Conservation (phyloP, 1,140 invertebrate genomes). For the Euwallacea similis region DNA sequence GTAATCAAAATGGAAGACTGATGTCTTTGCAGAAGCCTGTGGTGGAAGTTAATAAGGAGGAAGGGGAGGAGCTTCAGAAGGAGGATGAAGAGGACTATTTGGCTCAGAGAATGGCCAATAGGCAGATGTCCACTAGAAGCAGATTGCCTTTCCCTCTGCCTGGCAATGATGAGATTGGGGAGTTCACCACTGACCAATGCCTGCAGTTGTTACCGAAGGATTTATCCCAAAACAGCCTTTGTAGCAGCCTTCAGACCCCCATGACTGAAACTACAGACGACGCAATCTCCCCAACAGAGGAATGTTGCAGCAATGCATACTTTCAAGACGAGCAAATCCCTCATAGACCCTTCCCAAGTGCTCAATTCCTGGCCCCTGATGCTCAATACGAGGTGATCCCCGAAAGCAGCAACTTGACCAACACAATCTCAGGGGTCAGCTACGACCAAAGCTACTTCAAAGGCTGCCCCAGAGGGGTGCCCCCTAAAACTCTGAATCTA, state of each 20-base stretch:
- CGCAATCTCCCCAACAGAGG: slow-evolving; percentile 44
- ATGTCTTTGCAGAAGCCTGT: slow-evolving; percentile 44
- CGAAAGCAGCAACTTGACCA: slow-evolving; percentile 46
- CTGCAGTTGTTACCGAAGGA: slow-evolving; percentile 56
- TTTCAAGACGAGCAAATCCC: slow-evolving; percentile 42
- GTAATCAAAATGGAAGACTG: slow-evolving; percentile 44
- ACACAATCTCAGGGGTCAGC: slow-evolving; percentile 51
- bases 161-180: slow-evolving; percentile 44
- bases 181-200: slow-evolving; percentile 44
- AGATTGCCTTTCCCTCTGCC: slow-evolving; percentile 62
- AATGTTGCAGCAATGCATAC: slow-evolving; percentile 45
- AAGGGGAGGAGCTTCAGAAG: no score
- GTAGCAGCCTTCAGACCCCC: slow-evolving; percentile 52
- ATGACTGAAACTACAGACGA: slow-evolving; percentile 54
- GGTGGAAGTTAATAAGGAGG: slow-evolving; percentile 38
- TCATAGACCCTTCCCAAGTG: slow-evolving; percentile 35
- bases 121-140: slow-evolving; percentile 61
- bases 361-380: slow-evolving; percentile 61
- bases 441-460: slow-evolving; percentile 48
- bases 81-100: slow-evolving; percentile 57
- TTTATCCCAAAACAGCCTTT: slow-evolving; percentile 59
- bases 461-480: slow-evolving; percentile 42
- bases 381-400: slow-evolving; percentile 65
- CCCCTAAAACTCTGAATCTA: slow-evolving; percentile 47
- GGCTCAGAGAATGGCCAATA: slow-evolving; percentile 57